A percentile compares a stretch with the other conserved stretches of the same genome.
These are phyloP conservation scores for Palythoa grandis DNA, from an alignment of 92 coral and sea anemone genomes.

Conservation along the genomic window DNA sequence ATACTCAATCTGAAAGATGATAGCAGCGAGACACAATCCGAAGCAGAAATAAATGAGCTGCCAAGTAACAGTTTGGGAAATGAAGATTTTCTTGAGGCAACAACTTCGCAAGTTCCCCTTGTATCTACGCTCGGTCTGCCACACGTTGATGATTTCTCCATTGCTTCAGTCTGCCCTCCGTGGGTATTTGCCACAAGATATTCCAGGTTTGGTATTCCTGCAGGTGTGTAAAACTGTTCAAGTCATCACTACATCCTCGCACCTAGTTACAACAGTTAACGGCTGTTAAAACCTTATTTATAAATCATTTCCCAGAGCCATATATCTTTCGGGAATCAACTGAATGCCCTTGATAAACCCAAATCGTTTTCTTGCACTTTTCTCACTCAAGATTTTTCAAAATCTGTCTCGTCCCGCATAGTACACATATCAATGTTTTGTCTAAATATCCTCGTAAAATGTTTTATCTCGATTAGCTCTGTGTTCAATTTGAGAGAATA, in stretches of 20 bases:
- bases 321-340: neutral
- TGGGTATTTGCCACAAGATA: conserved; percentile 47
- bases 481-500: too few relatives aligned
- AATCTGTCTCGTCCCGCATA: neutral
- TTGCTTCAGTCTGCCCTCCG: conserved; percentile 31
- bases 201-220: conserved; percentile 39
- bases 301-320: conserved; percentile 10
- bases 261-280: neutral
- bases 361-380: neutral
- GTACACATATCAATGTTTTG: too few relatives aligned
- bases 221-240: conserved; percentile 7
- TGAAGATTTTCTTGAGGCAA: neutral
- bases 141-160: conserved; percentile 9
- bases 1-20: conserved; percentile 36
- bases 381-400: neutral
- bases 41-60: neutral
- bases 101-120: neutral
- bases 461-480: too few relatives aligned
- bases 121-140: conserved; percentile 1
- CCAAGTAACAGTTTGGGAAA: neutral
- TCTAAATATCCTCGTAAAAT: too few relatives aligned
- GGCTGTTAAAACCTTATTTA: neutral
- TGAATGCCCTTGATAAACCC: neutral
- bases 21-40: neutral
- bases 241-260: neutral